Base-by-base conservation (phyloP, 2,797 vertebrate genomes). In the Phataginus tetradactyla region DNA sequence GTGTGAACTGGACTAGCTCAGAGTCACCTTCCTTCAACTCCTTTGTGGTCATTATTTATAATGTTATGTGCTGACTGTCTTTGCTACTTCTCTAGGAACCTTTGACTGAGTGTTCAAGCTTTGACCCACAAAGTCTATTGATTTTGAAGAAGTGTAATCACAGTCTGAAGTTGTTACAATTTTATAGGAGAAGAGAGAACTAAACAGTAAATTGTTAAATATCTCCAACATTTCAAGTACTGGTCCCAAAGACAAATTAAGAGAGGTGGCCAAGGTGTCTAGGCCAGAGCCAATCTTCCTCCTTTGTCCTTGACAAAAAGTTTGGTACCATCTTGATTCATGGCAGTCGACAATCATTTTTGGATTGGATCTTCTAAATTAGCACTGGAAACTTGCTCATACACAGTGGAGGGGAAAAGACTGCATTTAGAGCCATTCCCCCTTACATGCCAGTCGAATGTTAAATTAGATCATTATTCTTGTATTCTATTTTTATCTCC, bases 401-500 rank as follows among this genome's bases (percentile, higher is more conserved):
- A 77, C 86, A 64, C 59, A 68, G 55, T 64, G 92, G 78, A 90
- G 37, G 15, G 63, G 12, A 71, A 89, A 97, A 74, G 55, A 45
- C 63, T 80, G 25, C 51, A 80, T 93, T 66, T 59, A 57, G n/a
- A 88, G 72, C 15, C 64, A 14, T n/a, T 85, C 37, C 63, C 95
- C 25, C 42, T 91, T 81, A 57, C 12, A 15, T 92, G 72, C 11
- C 79, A 79, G 0, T 96, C 86, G 83, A 66, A 42, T 87, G 49
- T 95, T 84, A 63, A 96, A 69, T 88, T 95, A 74, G 42, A 57
- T 80, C 34, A 45, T 86, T 75, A 71, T 42, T 79, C 64, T 89
- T 9, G 72, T 78, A 42, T 93, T 88, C 59, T 89, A 0, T 88
- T 90, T 90, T 97, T 91, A 90, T 92, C 39, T 86, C 39, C 39